Evolutionary conservation across 1,140 invertebrate genomes (phyloP).

Genomic region (Drosophila ohnishii): DNA sequence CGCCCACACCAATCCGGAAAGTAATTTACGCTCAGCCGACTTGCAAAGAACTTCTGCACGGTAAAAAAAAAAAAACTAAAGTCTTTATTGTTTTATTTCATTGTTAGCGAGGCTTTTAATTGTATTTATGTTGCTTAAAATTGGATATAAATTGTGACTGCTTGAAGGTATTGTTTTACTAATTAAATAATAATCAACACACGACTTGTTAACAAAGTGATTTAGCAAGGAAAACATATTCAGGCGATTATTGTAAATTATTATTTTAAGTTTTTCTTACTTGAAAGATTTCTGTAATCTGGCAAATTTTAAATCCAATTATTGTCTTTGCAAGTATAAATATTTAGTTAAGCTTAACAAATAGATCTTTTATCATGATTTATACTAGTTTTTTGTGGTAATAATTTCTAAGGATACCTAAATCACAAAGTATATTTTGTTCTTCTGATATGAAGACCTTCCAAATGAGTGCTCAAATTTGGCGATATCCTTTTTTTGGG

Average conservation of each 20-base stretch:
- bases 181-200: background rate
- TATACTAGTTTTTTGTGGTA: background rate
- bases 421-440: background rate
- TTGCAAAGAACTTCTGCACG: slow-evolving; percentile 38
- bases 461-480: slow-evolving; percentile 5
- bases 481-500: slow-evolving; percentile 25
- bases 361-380: background rate
- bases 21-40: slow-evolving; percentile 70
- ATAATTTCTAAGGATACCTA: background rate
- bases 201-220: background rate
- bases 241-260: background rate
- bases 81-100: background rate
- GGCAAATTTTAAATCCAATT: background rate
- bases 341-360: background rate
- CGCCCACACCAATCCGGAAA: slow-evolving; percentile 41
- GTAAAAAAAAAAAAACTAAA: slow-evolving; percentile 1
- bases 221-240: background rate
- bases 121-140: background rate
- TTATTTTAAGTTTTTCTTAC: background rate
- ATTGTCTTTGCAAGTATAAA: background rate
- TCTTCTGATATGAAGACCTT: slow-evolving; percentile 6
- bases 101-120: background rate
- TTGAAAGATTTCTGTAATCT: background rate
- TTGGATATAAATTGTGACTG: background rate
- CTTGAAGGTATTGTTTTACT: background rate